phyloP scores from a whole-genome alignment of 2,888 invertebrate species.

The Allolobophora icterica region DNA sequence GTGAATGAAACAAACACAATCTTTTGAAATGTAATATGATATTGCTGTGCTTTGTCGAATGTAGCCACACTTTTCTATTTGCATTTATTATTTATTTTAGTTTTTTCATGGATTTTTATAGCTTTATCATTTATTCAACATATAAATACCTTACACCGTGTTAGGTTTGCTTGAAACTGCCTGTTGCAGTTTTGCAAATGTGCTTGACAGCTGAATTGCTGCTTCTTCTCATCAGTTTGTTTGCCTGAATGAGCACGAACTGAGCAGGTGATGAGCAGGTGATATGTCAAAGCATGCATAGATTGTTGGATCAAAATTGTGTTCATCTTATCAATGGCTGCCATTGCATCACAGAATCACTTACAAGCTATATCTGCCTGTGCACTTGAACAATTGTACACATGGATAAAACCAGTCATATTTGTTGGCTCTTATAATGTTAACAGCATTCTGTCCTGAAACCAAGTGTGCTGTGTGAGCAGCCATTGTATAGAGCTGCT shows the following conservation, averaged over 20 bases:
- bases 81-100: not conserved
- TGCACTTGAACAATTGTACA: not conserved
- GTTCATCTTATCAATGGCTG: not conserved
- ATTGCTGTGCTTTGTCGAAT: not conserved
- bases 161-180: not conserved
- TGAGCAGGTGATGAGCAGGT: too few species aligned
- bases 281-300: not conserved
- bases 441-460: not conserved
- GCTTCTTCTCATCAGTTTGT: not conserved
- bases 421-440: not conserved
- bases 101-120: not conserved
- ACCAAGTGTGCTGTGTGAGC: too few species aligned
- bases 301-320: not conserved
- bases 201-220: not conserved
- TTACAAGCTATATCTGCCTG: not conserved
- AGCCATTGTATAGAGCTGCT: not conserved
- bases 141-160: not conserved
- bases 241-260: not conserved
- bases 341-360: not conserved
- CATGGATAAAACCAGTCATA: not conserved
- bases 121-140: not conserved
- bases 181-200: not conserved
- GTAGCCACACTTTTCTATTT: not conserved
- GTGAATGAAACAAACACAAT: not conserved
- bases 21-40: not conserved